These are phyloP conservation scores for Aspidiotus rigidus DNA, from an alignment of 2,888 invertebrate species.

Conservation along the genomic window DNA sequence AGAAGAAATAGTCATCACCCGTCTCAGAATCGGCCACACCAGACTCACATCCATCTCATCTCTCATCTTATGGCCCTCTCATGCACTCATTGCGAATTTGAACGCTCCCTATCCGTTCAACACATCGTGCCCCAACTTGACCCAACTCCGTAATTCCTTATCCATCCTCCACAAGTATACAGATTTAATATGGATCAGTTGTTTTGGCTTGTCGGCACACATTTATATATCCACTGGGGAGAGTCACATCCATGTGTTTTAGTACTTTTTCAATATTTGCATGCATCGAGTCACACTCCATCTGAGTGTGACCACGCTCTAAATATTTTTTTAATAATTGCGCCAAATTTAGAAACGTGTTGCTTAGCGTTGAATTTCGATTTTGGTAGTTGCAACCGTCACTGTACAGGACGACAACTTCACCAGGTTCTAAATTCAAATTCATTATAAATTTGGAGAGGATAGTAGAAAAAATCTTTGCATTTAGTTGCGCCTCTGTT, in stretches of 20 bases:
- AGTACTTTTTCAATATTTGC: neutral
- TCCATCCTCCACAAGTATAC: too few species aligned
- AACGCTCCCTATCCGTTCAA: too few species aligned
- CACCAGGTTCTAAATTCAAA: conserved; percentile 15
- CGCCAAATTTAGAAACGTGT: neutral
- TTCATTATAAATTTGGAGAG: conserved; percentile 29
- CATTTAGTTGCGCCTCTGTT: conserved; percentile 33
- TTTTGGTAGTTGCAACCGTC: conserved; percentile 26
- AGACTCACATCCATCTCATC: too few species aligned
- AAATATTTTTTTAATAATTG: conserved; percentile 39
- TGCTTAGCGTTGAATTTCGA: neutral
- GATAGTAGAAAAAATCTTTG: conserved; percentile 33
- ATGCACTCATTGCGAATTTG: too few species aligned
- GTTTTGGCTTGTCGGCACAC: neutral
- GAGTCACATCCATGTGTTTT: neutral
- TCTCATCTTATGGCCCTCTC: too few species aligned
- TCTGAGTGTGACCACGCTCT: conserved; percentile 40
- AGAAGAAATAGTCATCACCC: too few species aligned
- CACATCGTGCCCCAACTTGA: too few species aligned
- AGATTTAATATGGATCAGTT: neutral
- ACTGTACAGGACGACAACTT: conserved; percentile 38
- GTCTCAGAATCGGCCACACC: too few species aligned
- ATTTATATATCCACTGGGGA: neutral
- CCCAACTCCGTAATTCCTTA: too few species aligned
- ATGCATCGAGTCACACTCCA: conserved; percentile 39